Evolutionary conservation across 2,888 invertebrate species (phyloP).

Genomic region (Physocephala rufipes): DNA sequence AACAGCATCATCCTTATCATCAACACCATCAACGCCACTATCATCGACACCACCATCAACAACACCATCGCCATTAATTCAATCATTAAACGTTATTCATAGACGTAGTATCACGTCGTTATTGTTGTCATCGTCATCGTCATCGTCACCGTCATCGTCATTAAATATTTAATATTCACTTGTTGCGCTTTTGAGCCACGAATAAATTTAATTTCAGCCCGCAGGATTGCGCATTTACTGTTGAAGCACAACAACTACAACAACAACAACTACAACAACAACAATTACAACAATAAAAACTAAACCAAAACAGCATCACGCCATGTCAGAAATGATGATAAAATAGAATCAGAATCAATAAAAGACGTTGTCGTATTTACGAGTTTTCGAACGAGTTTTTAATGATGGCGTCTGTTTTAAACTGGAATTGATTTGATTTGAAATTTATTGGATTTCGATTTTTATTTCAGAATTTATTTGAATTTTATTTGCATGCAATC

Average conservation of each 20-base stretch:
- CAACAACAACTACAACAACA: conserved; percentile 6
- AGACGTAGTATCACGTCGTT: background rate
- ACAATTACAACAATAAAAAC: background rate
- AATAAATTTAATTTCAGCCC: conserved; percentile 33
- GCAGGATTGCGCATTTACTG: conserved; percentile 37
- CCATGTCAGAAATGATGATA: background rate
- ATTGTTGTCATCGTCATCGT: background rate
- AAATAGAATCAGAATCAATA: background rate
- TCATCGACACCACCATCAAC: no score
- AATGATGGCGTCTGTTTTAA: no score
- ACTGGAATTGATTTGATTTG: no score
- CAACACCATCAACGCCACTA: background rate
- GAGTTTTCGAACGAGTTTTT: no score
- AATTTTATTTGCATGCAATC: no score
- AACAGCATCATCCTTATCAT: background rate
- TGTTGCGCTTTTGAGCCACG: conserved; percentile 26
- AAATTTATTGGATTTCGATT: no score
- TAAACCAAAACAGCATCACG: background rate
- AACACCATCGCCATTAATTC: background rate
- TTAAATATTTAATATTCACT: background rate
- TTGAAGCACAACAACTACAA: conserved; percentile 8
- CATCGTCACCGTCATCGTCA: conserved; percentile 26
- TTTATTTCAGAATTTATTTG: no score
- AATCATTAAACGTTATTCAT: background rate
- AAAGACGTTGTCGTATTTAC: background rate